Base-by-base conservation (phyloP, 2,888 invertebrate genomes). In the Eilema depressum region DNA sequence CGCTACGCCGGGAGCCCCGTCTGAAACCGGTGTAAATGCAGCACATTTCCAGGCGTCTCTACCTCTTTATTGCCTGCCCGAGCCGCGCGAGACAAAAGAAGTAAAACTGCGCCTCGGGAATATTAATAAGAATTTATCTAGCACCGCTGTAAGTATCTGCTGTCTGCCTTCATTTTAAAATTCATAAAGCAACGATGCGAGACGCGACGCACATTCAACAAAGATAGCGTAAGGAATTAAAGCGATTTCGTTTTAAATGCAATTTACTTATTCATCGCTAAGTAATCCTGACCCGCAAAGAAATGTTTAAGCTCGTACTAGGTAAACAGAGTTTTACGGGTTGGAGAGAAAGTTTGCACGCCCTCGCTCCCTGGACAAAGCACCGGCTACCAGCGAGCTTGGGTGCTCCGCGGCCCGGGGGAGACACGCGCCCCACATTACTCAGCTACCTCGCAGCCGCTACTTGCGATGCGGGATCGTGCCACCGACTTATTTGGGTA, bases 11-110 rank as follows among this genome's bases (percentile, higher is more conserved):
- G 80, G 82, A 80, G 74, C 81, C 82, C 75, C 87, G 85, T 83
- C 87, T 86, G 86, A 84, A 88, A 88, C 90, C 91, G 91, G 89
- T 89, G 92, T 93, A 92, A 93, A 92, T 91, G 92, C 92, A 90
- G 93, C 92, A 90, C 92, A 93, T 92, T 94, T 93, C 85, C 91
- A 90, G 89, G 86, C 91, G 87, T 89, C 92, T 89, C 92, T 90
- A 90, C 90, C 92, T 91, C 93, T 93, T 93, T 93, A 93, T 92
- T 93, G 93, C 92, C 88, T 84, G 88, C 87, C 79, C 73, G 73
- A 75, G 79, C 84, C 86, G 88, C 86, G 86, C 84, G 85, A 93
- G 90, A 94, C 93, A 94, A 94, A 93, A 92, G 91, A 91, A 91
- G 85, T 89, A 88, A 91, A 91, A 90, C 88, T 85, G 78, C 86